phyloP scores from a whole-genome alignment of 2,113 vertebrate genomes.

The Machaerirhynchus nigripectus region DNA sequence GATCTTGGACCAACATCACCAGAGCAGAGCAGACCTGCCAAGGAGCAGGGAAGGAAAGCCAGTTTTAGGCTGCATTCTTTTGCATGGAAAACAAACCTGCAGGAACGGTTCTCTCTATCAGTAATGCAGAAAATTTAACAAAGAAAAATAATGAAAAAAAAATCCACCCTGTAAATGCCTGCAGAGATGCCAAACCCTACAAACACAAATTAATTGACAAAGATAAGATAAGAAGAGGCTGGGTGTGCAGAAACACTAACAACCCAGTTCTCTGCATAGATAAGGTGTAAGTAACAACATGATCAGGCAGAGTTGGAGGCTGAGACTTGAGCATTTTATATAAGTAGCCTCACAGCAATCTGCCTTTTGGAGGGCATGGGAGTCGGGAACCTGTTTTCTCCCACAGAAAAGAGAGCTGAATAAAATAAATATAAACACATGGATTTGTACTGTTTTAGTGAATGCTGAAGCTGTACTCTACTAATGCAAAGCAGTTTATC shows the following conservation, averaged over 20 bases:
- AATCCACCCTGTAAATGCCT: neutral
- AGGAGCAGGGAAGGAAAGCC: constrained; percentile 7
- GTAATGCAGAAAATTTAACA: constrained; percentile 1
- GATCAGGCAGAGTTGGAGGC: neutral
- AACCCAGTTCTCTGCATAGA: neutral
- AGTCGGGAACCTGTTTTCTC: neutral
- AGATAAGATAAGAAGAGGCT: constrained; percentile 7
- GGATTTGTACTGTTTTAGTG: neutral
- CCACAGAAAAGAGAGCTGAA: neutral
- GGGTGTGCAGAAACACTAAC: neutral
- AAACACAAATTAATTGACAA: constrained; percentile 44
- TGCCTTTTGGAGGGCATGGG: fast-evolving
- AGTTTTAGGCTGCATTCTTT: constrained; percentile 23
- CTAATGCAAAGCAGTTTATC: neutral
- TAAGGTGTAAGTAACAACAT: neutral
- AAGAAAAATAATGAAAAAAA: neutral
- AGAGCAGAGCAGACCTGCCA: constrained; percentile 39
- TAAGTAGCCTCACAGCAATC: neutral
- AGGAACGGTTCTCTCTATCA: constrained; percentile 16
- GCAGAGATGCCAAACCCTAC: neutral
- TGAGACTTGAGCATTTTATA: neutral
- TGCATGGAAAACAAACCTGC: constrained; percentile 52
- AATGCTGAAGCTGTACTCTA: neutral
- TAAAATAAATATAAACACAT: neutral
- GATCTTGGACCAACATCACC: constrained; percentile 38